phyloP scores from a whole-genome alignment of 2,888 invertebrate species.

The Agrotis ipsilon region DNA sequence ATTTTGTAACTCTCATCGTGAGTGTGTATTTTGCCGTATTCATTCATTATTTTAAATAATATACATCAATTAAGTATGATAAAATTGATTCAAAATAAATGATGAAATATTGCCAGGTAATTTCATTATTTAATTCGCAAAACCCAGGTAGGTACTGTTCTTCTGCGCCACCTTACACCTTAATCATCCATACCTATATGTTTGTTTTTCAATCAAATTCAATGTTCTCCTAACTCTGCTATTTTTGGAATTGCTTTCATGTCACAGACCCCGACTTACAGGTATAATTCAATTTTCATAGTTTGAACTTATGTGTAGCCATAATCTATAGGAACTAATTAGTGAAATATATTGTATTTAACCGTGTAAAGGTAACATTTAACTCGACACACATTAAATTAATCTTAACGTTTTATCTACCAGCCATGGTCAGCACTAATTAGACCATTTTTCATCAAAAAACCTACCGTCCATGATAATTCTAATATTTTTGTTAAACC shows the following conservation, averaged over 20 bases:
- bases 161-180: no score
- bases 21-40: neutral
- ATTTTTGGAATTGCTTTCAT: no score
- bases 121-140: no score
- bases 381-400: conserved; percentile 33
- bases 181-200: no score
- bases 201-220: no score
- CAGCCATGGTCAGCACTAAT: conserved; percentile 51
- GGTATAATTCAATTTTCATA: no score
- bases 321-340: conserved; percentile 32
- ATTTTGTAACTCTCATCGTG: conserved; percentile 8
- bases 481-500: conserved; percentile 62
- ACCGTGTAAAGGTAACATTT: conserved; percentile 33
- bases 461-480: conserved; percentile 54
- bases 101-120: neutral
- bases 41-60: conserved; percentile 9
- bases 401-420: conserved; percentile 54
- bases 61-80: no score
- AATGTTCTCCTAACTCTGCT: no score
- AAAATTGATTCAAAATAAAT: neutral
- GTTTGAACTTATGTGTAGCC: neutral
- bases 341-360: conserved; percentile 33
- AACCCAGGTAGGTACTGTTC: no score
- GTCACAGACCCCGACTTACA: no score
- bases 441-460: conserved; percentile 44